These are phyloP conservation scores for Acropternis orthonyx DNA, from an alignment of 2,797 vertebrate genomes.

Conservation along the genomic window DNA sequence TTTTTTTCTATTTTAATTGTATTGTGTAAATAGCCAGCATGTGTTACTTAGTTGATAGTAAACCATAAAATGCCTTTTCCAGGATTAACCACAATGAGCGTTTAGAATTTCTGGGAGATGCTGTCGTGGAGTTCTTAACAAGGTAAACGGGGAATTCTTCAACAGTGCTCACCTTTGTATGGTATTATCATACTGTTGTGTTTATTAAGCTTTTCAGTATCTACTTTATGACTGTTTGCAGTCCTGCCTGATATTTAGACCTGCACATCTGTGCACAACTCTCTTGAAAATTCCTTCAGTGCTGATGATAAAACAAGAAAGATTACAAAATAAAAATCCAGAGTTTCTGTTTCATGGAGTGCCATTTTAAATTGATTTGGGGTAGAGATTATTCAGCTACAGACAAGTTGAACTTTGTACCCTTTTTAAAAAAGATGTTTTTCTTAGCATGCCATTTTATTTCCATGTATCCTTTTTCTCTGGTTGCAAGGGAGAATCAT, in stretches of 20 bases:
- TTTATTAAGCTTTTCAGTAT: background rate
- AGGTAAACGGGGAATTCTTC: slow-evolving; percentile 81
- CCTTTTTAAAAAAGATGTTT: slow-evolving; percentile 56
- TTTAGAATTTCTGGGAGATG: slow-evolving; percentile 97
- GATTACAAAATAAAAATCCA: slow-evolving; percentile 63
- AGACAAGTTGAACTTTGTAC: slow-evolving; percentile 51
- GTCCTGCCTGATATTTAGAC: slow-evolving; percentile 1
- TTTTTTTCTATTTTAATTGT: background rate
- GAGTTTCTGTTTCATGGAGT: slow-evolving; percentile 57
- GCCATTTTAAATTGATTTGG: slow-evolving; percentile 49
- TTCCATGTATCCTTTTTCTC: slow-evolving; percentile 54
- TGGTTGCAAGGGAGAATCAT: slow-evolving; percentile 51
- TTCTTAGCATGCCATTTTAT: slow-evolving; percentile 67
- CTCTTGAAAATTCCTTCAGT: slow-evolving; percentile 36
- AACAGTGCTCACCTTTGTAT: background rate
- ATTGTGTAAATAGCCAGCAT: background rate
- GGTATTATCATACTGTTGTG: background rate
- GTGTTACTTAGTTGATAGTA: background rate
- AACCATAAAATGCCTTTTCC: slow-evolving; percentile 30
- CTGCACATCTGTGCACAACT: background rate
- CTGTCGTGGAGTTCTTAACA: slow-evolving; percentile 97
- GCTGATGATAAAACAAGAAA: slow-evolving; percentile 36
- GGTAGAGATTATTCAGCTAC: slow-evolving; percentile 44
- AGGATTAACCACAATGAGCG: slow-evolving; percentile 99
- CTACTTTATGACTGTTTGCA: background rate